These are phyloP conservation scores for Cartodere bifasciata DNA, from an alignment of 2,888 invertebrate genomes.

Conservation along the genomic window DNA sequence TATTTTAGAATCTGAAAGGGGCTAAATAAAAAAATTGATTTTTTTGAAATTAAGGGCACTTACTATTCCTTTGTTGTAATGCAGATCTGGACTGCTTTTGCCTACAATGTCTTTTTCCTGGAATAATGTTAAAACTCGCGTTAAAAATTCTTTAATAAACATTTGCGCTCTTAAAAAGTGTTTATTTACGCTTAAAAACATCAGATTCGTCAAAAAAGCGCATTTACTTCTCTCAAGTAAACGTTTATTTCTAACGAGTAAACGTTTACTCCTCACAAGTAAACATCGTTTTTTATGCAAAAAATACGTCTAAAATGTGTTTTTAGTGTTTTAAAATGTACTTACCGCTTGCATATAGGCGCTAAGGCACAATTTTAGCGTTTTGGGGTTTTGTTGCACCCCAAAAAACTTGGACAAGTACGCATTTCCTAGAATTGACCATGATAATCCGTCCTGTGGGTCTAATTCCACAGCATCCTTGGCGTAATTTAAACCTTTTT, in stretches of 20 bases:
- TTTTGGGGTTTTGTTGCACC: conserved; percentile 56
- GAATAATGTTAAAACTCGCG: too few relatives aligned
- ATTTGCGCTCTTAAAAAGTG: too few relatives aligned
- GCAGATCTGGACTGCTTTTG: conserved; percentile 62
- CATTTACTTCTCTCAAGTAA: too few relatives aligned
- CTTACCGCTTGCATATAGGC: conserved; percentile 71
- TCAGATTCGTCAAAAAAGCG: too few relatives aligned
- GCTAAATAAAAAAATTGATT: background rate
- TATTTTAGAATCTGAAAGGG: conserved; percentile 56
- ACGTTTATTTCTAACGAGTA: too few relatives aligned
- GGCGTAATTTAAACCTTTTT: conserved; percentile 62
- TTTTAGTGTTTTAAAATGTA: too few relatives aligned
- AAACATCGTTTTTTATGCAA: too few relatives aligned
- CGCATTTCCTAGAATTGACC: conserved; percentile 77
- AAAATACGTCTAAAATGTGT: too few relatives aligned
- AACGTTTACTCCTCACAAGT: too few relatives aligned
- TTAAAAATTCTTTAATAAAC: too few relatives aligned
- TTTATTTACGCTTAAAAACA: too few relatives aligned
- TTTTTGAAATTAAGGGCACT: conserved; percentile 29
- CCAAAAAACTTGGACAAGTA: conserved; percentile 70
- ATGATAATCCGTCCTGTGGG: conserved; percentile 65
- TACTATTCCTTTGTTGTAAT: conserved; percentile 75
- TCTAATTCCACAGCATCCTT: conserved; percentile 73
- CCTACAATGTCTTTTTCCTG: conserved; percentile 60
- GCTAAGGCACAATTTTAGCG: conserved; percentile 59